Conservation (phyloP, 92 coral and sea anemone species). For the Epizoanthus fatuus region DNA sequence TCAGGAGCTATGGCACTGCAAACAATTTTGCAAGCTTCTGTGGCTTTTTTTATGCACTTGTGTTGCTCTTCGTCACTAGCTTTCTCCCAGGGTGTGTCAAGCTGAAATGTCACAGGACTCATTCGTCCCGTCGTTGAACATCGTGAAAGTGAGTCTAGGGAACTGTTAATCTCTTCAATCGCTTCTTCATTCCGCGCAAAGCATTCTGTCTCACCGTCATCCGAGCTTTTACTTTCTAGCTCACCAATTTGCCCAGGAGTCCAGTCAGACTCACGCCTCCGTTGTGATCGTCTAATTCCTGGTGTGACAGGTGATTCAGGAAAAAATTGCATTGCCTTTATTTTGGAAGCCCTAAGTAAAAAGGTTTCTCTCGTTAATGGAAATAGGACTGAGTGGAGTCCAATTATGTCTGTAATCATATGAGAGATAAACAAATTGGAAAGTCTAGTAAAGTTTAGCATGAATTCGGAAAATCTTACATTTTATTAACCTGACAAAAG, state of each 20-base stretch:
- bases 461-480: too few relatives aligned
- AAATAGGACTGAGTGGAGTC: too few relatives aligned
- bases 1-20: constrained; percentile 53
- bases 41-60: constrained; percentile 46
- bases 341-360: neutral
- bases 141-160: constrained; percentile 30
- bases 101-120: constrained; percentile 39
- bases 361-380: neutral
- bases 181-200: neutral
- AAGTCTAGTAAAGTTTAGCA: too few relatives aligned
- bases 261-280: neutral
- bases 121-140: constrained; percentile 46
- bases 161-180: constrained; percentile 19
- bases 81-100: constrained; percentile 33
- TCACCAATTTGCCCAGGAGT: neutral
- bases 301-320: constrained; percentile 4
- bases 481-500: too few relatives aligned
- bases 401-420: too few relatives aligned
- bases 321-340: neutral
- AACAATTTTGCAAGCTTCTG: constrained; percentile 58
- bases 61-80: constrained; percentile 31
- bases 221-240: neutral
- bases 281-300: neutral
- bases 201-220: neutral
- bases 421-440: too few relatives aligned